Base-by-base conservation (phyloP, 2,888 invertebrate genomes). In the Phyto melanocephala region DNA sequence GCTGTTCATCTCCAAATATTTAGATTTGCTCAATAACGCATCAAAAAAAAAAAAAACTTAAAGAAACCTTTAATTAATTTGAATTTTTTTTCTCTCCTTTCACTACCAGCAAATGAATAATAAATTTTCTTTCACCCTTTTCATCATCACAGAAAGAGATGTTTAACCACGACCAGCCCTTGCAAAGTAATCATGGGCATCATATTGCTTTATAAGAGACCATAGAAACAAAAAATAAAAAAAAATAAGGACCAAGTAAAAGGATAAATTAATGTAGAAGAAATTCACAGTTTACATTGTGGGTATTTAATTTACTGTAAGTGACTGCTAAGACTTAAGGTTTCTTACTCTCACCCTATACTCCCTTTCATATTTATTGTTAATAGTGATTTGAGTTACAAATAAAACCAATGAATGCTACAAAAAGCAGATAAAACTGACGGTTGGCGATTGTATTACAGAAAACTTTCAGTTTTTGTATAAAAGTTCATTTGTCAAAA, bases 401-500 rank as follows among this genome's bases (percentile, higher is more conserved):
- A 22, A 15, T 45, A 13, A 15, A 42, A 67, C 11, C 24, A 40
- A 37, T 11, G 35, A 58, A 58, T 2, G 22, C 28, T 5, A 37
- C 7, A 42, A 42, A 33, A 52, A 40, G 33, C 33, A 4, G 13
- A 17, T 4, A 6, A 56, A n/a, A 15, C 17, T 50, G 24, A 37
- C 15, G 24, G 28, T 3, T 3, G 6, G 50, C 40, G 22, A 72
- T 71, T 33, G 33, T 28, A n/a, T 72, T 72, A 22, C 52, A n/a
- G 20, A 56, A 78, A 28, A 37, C 37, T 56, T 47, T 56, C 22
- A n/a, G 42, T 24, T 58, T 62, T 63, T 37, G 2, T 24, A 22
- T 17, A 40, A 71, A 52, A 58, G 33, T 28, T 45, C 24, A 15
- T 37, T 74, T 54, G 22, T 37, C 77, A 62, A 77, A 68, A 68